Base-by-base conservation (phyloP, 2,888 invertebrate species). In the Morinoia aosen region DNA sequence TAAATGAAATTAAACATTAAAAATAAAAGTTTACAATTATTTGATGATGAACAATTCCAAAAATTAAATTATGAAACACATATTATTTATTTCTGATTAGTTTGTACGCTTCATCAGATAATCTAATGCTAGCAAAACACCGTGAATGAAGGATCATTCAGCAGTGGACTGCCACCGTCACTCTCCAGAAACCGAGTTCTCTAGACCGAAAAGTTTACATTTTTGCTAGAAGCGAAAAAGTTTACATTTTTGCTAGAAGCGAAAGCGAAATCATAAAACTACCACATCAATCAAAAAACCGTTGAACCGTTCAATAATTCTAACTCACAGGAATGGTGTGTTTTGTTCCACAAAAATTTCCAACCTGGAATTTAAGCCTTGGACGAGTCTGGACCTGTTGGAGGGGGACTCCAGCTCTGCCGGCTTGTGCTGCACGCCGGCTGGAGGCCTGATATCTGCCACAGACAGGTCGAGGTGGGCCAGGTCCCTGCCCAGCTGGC, bases 401-500 rank as follows among this genome's bases (percentile, higher is more conserved):
- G 93, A 33, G 48, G 93, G 56, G 10, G 93, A 93, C 33, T 93
- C 93, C 93, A 48, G 5, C 90, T 90, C 90, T 19, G 33, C 48
- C 57, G 39, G 19, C 14, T 48, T 58, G 57, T 95, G 61, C 95
- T 64, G 19, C n/a, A 61, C n/a, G 39, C 61, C 64, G 5, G 11
- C n/a, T 7, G 58, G 64, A n/a, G 48, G 33, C 57, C 93, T 58
- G 64, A 64, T 5, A 39, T 95, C 95, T 1, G 25, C 40, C 40
- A 40, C 61, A 39, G 95, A 95, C 39, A 95, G 57, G 61, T 95
- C 95, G 61, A 95, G 95, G 58, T 95, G 48, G 58, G 61, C 64
- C 40, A 95, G 64, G 33, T 95, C 95, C 33, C 58, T 94, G 94
- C 94, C 94, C n/a, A 94, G n/a, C 58, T 94, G 57, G 2, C 56